A percentile compares a stretch with the other conserved stretches of the same genome.
phyloP scores from a whole-genome alignment of 2,113 vertebrate species.

The Coptodon bakossiorum region DNA sequence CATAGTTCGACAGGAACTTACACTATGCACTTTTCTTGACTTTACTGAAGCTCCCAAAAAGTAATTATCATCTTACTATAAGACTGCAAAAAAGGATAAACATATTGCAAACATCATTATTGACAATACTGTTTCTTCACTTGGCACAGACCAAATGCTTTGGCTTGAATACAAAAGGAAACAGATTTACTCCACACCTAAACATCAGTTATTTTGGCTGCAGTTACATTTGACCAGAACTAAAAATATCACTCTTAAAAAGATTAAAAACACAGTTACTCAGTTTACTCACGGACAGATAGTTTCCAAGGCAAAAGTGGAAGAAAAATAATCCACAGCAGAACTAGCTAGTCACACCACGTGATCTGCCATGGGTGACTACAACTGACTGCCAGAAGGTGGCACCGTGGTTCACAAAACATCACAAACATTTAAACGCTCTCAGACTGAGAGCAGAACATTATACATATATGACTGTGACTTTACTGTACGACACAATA shows the following conservation, averaged over 20 bases:
- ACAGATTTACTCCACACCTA: background rate
- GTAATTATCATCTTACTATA: rapidly evolving
- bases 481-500: background rate
- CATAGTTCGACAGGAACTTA: background rate
- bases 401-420: background rate
- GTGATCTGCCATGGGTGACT: background rate
- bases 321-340: background rate
- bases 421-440: background rate
- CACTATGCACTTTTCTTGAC: background rate
- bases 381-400: background rate
- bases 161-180: background rate
- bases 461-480: background rate
- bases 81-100: background rate
- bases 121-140: background rate
- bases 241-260: background rate
- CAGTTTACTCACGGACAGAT: background rate
- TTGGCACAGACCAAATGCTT: background rate
- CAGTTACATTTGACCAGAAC: background rate
- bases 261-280: background rate
- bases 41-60: background rate
- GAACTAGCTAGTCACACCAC: background rate
- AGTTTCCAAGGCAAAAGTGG: background rate
- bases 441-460: background rate
- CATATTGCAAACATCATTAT: background rate
- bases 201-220: background rate